Evolutionary conservation across 2,888 invertebrate species (phyloP).

Genomic region (Pyrochroa serraticornis): DNA sequence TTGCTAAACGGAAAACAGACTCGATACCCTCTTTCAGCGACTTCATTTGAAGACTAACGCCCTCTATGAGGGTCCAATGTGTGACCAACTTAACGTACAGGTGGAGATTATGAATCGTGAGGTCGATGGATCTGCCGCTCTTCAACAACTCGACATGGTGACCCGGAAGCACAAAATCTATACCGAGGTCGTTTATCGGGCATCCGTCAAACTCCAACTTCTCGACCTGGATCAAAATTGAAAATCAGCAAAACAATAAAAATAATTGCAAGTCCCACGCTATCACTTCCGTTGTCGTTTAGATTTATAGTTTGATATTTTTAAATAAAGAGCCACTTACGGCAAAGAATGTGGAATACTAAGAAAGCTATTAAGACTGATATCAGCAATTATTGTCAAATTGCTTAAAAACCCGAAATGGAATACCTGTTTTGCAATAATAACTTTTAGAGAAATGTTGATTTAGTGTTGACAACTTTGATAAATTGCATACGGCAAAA

Average conservation of each 20-base stretch:
- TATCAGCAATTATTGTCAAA: too few species aligned
- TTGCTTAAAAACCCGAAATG: too few species aligned
- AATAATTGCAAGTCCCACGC: slow-evolving; percentile 1
- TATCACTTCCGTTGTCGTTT: too few species aligned
- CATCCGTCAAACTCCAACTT: slow-evolving; percentile 87
- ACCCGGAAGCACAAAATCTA: slow-evolving; percentile 97
- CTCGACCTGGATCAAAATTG: slow-evolving; percentile 62
- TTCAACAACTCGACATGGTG: slow-evolving; percentile 91
- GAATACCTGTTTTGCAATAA: too few species aligned
- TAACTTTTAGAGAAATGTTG: too few species aligned
- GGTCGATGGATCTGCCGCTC: slow-evolving; percentile 87
- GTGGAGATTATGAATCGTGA: slow-evolving; percentile 92
- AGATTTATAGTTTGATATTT: too few species aligned
- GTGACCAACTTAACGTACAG: slow-evolving; percentile 92
- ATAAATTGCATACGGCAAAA: too few species aligned
- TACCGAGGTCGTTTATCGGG: slow-evolving; percentile 84
- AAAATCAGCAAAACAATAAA: slow-evolving; percentile 14
- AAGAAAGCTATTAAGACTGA: too few species aligned
- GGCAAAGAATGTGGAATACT: too few species aligned
- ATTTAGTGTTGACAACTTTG: too few species aligned
- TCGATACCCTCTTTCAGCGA: slow-evolving; percentile 97
- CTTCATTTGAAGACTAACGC: slow-evolving; percentile 96
- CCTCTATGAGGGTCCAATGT: slow-evolving; percentile 95
- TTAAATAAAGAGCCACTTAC: too few species aligned
- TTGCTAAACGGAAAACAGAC: slow-evolving; percentile 88